phyloP scores from a whole-genome alignment of 2,113 vertebrate genomes.

The Pristiophorus japonicus region DNA sequence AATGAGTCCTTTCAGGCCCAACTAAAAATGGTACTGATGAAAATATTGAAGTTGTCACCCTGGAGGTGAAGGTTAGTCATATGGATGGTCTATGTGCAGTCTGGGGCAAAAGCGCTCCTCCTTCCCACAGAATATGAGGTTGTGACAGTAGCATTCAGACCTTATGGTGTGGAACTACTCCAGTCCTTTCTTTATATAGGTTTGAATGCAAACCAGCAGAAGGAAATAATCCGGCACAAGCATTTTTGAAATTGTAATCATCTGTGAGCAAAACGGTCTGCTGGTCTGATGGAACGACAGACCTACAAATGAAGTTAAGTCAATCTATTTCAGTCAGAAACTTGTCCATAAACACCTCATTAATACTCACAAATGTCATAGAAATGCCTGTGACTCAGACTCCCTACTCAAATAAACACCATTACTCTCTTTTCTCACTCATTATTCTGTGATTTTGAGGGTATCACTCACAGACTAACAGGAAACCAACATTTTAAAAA shows the following conservation, averaged over 20 bases:
- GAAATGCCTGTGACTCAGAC: background rate
- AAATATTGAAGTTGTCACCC: background rate
- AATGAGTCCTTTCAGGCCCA: constrained; percentile 1
- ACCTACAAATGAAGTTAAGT: constrained; percentile 13
- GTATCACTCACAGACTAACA: constrained; percentile 18
- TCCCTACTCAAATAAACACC: background rate
- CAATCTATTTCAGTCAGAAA: constrained; percentile 27
- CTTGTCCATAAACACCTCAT: constrained; percentile 24
- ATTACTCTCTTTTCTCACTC: constrained; percentile 25
- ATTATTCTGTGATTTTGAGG: constrained; percentile 31
- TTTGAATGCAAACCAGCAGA: constrained; percentile 10
- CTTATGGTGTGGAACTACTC: background rate
- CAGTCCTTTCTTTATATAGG: background rate
- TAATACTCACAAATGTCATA: constrained; percentile 28
- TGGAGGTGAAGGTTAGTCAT: background rate
- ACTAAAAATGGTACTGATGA: background rate
- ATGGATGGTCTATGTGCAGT: constrained; percentile 1
- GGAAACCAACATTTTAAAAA: background rate
- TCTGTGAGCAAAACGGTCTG: constrained; percentile 18
- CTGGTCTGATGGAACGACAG: background rate
- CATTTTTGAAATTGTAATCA: constrained; percentile 13
- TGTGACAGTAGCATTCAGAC: background rate
- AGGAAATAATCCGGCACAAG: background rate
- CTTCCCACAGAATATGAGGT: background rate
- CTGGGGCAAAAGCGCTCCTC: background rate